Evolutionary conservation across 2,113 vertebrate species (phyloP).

Genomic region (Platysteira castanea): DNA sequence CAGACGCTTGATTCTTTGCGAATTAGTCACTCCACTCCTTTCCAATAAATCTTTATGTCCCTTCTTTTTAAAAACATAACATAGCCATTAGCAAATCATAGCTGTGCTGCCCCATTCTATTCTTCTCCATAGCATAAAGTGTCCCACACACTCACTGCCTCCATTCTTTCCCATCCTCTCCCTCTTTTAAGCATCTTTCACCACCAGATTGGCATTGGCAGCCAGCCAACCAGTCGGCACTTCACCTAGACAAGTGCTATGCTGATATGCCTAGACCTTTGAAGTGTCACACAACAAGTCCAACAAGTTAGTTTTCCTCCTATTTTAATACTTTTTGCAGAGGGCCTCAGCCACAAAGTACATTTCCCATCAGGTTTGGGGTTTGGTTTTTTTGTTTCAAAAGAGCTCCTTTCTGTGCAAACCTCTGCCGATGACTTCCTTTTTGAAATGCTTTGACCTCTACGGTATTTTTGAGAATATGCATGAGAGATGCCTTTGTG

Average conservation of each 20-base stretch:
- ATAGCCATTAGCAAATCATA: neutral
- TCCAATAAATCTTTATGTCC: neutral
- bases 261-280: constrained; percentile 27
- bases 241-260: constrained; percentile 5
- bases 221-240: neutral
- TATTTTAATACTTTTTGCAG: constrained; percentile 13
- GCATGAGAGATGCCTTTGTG: neutral
- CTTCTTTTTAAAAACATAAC: neutral
- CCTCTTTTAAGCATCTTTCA: neutral
- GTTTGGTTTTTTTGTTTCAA: neutral
- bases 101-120: neutral
- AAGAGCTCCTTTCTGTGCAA: neutral
- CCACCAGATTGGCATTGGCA: neutral
- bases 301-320: constrained; percentile 13
- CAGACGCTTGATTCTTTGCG: fast-evolving
- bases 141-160: neutral
- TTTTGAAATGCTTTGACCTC: neutral
- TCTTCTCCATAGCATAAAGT: neutral
- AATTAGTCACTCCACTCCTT: neutral
- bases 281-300: constrained; percentile 52
- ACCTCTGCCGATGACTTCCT: neutral
- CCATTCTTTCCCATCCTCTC: constrained; percentile 7
- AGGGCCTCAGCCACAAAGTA: neutral
- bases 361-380: neutral
- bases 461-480: neutral